Evolutionary conservation across 2,888 invertebrate species (phyloP), one percentile per base, ranked within the genome.

Genomic region (Eumacrocentrus americanus): DNA sequence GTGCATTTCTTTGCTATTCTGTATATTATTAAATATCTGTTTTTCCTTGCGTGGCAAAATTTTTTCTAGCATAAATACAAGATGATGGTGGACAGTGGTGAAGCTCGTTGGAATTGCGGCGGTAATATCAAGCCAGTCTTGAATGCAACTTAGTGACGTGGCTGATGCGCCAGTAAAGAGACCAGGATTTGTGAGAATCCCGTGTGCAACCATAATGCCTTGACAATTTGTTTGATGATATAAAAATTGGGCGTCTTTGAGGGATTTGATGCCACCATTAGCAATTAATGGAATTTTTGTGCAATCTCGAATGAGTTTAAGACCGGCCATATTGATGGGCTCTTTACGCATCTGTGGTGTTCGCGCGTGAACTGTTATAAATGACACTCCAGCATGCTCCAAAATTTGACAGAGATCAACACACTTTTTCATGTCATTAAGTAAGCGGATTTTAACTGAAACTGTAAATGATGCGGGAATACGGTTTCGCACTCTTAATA

Each of bases 51-150:
- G 90, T 0, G 88, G 85, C 69, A 97, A 83, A 37, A 91, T 77
- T 80, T 90, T 91, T 72, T 95, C 94, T 72, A 95, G 84, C 98
- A 98, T 98, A 78, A 95, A 96, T 52, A 95, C 93, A 64, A 98
- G 85, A 82, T 98, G 98, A 78, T 98, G 96, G 82, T 98, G 98
- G 74, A 98, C 95, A 75, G 89, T 89, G 68, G 91, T 89, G 80
- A 92, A 97, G 54, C 71, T 75, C 4, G 84, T 76, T 37, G 82
- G 81, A 54, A 83, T 79, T 52, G 77, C 83, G 46, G 88, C 82
- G 61, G 88, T 89, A 64, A 91, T 86, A 67, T 88, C 83, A 66
- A 92, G 79, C 96, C 96, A 98, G 57, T 91, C 85, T 79, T 89
- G 88, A 1, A 98, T 82, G 82, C 95, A 96, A 48, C 85, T 83